These are phyloP conservation scores for Sciurus niger DNA, from an alignment of 2,113 vertebrate genomes.

Conservation along the genomic window DNA sequence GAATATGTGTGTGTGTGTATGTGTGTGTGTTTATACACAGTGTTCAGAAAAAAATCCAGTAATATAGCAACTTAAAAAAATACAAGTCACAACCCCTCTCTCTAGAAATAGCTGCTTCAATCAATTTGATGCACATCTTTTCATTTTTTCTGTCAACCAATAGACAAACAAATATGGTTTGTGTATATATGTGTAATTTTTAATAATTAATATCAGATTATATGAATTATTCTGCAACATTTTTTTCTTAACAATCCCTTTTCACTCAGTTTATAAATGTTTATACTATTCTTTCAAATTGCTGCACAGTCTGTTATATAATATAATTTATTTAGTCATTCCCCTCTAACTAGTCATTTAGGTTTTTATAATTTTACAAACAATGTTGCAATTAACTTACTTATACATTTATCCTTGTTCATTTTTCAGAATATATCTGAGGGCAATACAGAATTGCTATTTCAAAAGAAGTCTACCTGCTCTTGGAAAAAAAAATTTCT, in stretches of 20 bases:
- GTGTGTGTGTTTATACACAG: neutral
- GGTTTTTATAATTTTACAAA: neutral
- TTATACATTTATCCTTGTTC: neutral
- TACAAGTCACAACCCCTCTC: neutral
- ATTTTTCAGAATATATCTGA: conserved; percentile 20
- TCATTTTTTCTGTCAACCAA: neutral
- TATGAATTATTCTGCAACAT: neutral
- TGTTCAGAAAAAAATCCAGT: neutral
- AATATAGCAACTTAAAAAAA: neutral
- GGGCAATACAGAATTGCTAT: conserved; percentile 7
- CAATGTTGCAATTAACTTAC: neutral
- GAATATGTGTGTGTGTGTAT: neutral
- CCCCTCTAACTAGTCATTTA: neutral
- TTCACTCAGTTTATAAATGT: neutral
- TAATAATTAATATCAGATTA: neutral
- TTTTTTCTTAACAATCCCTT: neutral
- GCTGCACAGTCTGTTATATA: neutral
- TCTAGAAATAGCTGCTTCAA: neutral
- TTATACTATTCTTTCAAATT: conserved; percentile 6
- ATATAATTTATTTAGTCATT: conserved; percentile 4
- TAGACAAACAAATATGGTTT: neutral
- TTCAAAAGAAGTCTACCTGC: neutral
- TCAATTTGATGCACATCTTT: neutral
- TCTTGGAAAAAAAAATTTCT: neutral
- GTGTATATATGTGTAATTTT: neutral